These are phyloP conservation scores for Eupithecia exiguata DNA, from an alignment of 2,888 invertebrate genomes.

Conservation along the genomic window DNA sequence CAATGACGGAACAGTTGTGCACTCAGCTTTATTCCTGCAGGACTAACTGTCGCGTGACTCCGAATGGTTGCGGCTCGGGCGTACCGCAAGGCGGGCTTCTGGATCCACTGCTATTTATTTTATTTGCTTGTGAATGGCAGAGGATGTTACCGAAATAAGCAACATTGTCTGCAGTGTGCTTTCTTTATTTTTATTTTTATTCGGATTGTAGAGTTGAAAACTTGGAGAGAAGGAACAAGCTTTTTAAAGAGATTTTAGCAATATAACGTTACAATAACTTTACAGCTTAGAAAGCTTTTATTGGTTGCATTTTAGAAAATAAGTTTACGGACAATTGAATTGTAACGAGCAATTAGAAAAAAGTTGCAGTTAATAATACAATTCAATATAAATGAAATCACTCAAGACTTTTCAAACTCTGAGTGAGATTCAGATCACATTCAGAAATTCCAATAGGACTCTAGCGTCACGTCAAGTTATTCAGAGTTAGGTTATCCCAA, in stretches of 20 bases:
- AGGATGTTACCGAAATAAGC: constrained; percentile 58
- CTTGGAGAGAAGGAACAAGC: background rate
- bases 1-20: constrained; percentile 77
- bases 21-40: constrained; percentile 78
- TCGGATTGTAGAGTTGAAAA: background rate
- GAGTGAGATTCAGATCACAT: background rate
- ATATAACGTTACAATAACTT: background rate
- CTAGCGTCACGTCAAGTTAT: constrained; percentile 3
- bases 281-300: background rate
- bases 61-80: constrained; percentile 67
- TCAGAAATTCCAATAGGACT: constrained; percentile 7
- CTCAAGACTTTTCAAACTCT: background rate
- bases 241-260: background rate
- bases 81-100: constrained; percentile 67
- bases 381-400: background rate
- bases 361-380: background rate
- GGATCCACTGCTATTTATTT: constrained; percentile 63
- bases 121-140: constrained; percentile 57
- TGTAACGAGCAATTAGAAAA: background rate
- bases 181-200: constrained; percentile 15
- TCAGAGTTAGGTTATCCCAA: constrained; percentile 27
- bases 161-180: constrained; percentile 42
- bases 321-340: background rate
- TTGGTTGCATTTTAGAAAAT: background rate
- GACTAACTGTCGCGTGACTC: constrained; percentile 78